Conservation (phyloP, 2,888 invertebrate species). For the Tenodera sinensis region DNA sequence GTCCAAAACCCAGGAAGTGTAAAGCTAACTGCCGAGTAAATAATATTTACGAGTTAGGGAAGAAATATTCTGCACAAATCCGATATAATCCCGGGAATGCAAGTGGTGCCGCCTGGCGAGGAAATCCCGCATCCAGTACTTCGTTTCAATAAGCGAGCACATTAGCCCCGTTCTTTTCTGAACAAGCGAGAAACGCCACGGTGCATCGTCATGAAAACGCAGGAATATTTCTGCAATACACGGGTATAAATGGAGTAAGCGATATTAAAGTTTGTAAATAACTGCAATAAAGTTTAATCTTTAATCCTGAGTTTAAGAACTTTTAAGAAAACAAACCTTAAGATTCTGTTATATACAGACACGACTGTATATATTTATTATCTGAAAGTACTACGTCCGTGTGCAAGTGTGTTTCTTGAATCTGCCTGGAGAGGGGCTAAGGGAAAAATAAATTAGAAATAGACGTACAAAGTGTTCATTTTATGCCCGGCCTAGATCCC, state of each 20-base stretch:
- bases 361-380: no score
- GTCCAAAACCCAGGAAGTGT: not conserved
- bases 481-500: no score
- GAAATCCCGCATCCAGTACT: not conserved
- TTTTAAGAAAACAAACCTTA: no score
- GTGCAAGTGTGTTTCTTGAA: no score
- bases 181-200: not conserved
- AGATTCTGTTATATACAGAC: no score
- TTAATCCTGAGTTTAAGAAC: not conserved
- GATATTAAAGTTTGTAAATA: not conserved
- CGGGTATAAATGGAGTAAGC: not conserved
- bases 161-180: not conserved
- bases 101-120: not conserved
- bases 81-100: not conserved
- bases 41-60: not conserved
- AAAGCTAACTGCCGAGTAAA: not conserved
- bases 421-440: no score
- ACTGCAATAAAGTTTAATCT: not conserved
- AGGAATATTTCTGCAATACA: not conserved
- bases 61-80: not conserved
- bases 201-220: not conserved
- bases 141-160: not conserved
- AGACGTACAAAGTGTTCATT: no score
- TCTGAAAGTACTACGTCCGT: no score
- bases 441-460: no score